A percentile compares a stretch with the other conserved stretches of the same genome.
phyloP scores from a whole-genome alignment of 2,797 vertebrate genomes.

The Mallotus villosus region DNA sequence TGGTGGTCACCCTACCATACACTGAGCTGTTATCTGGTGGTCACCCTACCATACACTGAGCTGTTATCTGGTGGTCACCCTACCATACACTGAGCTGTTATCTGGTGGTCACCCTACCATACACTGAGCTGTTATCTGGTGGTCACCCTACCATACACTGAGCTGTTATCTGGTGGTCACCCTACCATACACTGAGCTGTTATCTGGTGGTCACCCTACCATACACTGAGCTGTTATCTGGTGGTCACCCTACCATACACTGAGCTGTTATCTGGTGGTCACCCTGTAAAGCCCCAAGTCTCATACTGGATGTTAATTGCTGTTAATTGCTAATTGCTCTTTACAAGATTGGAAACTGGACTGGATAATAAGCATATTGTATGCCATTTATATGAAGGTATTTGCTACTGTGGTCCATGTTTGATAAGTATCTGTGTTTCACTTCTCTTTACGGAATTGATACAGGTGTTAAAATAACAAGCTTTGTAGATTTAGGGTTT shows the following conservation, averaged over 20 bases:
- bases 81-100: conserved; percentile 40
- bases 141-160: not conserved
- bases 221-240: conserved; percentile 52
- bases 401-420: too few species aligned
- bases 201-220: conserved; percentile 47
- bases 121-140: conserved; percentile 53
- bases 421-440: too few species aligned
- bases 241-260: not conserved
- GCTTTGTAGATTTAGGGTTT: too few species aligned
- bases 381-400: conserved; percentile 11
- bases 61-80: conserved; percentile 50
- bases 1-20: conserved; percentile 12
- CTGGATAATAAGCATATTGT: conserved; percentile 24
- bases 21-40: conserved; percentile 52
- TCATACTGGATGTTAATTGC: conserved; percentile 6
- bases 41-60: not conserved
- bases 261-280: conserved; percentile 50
- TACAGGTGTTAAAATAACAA: too few species aligned
- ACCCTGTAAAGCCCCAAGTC: conserved; percentile 13
- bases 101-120: conserved; percentile 35
- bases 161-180: conserved; percentile 51
- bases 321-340: too few species aligned
- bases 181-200: conserved; percentile 22
- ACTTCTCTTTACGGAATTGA: too few species aligned
- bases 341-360: not conserved